Base-by-base conservation (phyloP, 1,140 invertebrate genomes). In the Apis dorsata region DNA sequence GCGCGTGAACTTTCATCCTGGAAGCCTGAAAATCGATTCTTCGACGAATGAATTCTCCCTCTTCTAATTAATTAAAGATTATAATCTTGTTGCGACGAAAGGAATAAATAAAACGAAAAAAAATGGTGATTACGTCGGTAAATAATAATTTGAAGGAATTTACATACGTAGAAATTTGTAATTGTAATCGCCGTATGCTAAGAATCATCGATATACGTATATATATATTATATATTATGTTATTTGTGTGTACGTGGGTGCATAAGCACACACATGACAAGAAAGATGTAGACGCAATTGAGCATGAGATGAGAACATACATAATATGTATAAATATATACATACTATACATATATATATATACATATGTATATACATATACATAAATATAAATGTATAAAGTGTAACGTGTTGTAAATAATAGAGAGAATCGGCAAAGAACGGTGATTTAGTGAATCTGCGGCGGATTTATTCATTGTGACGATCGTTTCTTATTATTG, bases 321-420 rank as follows among this genome's bases (percentile, higher is more conserved):
- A 81, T 84, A 83, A 53, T 63, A 81, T 87, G 74, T 84, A 89
- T 79, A 81, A 79, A 86, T 85, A 77, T 65, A 80, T n/a, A 81
- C 55, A 86, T 15, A 44, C 34, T 60, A 49, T 44, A 87, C 69
- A 81, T 84, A 83, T 86, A 83, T 80, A 53, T 87, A 71, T 84
- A 89, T 79, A 81, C 76, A 86, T 85, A 77, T 65, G 73, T n/a
- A 81, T 65, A 86, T 15, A 44, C 34, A 44, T 44, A 44, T 44
- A 44, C 34, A 44, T 85, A 86, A 81, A 90, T 72, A 79, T 86
- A 89, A 84, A 88, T 87, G 80, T 89, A 87, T 85, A 90, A 86
- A 90, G 84, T 83, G 79, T 44, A 82, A 86, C 79, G 84, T 85
- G 82, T 86, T 93, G 92, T 93, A 93, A 90, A 93, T 93, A 92